phyloP scores from a whole-genome alignment of 2,113 vertebrate genomes.

The Trichechus manatus region DNA sequence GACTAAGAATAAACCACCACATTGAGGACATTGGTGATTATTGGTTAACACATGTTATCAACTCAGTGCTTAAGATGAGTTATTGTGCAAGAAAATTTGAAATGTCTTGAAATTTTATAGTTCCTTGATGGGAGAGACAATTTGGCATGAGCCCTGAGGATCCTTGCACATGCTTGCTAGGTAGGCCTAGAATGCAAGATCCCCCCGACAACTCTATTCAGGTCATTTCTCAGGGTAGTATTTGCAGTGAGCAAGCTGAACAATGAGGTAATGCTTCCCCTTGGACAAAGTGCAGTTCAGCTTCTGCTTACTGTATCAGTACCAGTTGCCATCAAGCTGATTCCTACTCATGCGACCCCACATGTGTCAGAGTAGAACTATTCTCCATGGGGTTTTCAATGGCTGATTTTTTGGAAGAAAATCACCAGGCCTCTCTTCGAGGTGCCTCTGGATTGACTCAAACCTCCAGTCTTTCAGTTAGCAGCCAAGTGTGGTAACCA shows the following conservation, averaged over 20 bases:
- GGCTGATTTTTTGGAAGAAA: no score
- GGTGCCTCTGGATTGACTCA: no score
- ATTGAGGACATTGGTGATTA: background rate
- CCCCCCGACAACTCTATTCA: background rate
- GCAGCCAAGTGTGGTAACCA: no score
- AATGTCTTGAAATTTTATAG: background rate
- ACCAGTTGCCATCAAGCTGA: no score
- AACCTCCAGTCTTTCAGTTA: no score
- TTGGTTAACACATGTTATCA: background rate
- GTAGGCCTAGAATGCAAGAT: background rate
- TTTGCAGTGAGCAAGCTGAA: slow-evolving; percentile 28
- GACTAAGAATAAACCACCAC: background rate
- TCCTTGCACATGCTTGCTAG: background rate
- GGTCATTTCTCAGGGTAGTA: slow-evolving; percentile 15
- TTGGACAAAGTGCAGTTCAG: slow-evolving; percentile 33
- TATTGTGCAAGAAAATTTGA: slow-evolving; percentile 1
- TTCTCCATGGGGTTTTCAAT: no score
- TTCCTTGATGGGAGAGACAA: background rate
- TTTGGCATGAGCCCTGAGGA: background rate
- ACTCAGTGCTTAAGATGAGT: background rate
- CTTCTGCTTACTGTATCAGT: background rate
- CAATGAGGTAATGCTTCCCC: slow-evolving; percentile 64
- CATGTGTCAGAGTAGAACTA: no score
- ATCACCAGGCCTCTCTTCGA: no score
- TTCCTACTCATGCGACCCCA: no score